Conservation (phyloP, 2,888 invertebrate species). For the Drepanosiphum platanoidis region DNA sequence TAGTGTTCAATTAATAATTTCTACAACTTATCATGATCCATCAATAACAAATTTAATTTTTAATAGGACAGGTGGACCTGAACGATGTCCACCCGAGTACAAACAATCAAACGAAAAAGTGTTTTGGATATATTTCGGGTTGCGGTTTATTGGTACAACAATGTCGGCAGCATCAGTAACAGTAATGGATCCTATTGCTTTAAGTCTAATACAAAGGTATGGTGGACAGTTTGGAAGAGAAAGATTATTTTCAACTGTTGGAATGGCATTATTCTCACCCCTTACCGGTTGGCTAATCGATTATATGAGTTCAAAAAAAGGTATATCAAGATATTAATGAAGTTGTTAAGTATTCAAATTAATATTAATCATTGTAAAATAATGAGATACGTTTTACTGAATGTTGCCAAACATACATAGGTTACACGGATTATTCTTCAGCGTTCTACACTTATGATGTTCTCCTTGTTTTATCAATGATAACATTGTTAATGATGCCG, state of each 20-base stretch:
- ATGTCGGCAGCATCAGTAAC: slow-evolving; percentile 87
- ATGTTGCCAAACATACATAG: slow-evolving; percentile 67
- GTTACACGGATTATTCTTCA: slow-evolving; percentile 86
- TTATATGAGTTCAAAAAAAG: slow-evolving; percentile 71
- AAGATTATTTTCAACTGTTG: slow-evolving; percentile 81
- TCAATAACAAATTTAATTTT: slow-evolving; percentile 9
- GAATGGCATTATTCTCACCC: slow-evolving; percentile 85
- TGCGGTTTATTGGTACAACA: slow-evolving; percentile 82
- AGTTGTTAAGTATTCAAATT: no score
- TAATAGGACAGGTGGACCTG: slow-evolving; percentile 77
- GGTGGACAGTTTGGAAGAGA: slow-evolving; percentile 85
- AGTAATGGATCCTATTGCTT: slow-evolving; percentile 87
- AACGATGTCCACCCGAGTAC: slow-evolving; percentile 82
- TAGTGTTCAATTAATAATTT: no score
- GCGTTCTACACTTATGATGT: slow-evolving; percentile 86
- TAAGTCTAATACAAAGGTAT: slow-evolving; percentile 85
- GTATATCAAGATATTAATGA: slow-evolving; percentile 71
- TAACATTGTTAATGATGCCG: slow-evolving; percentile 81
- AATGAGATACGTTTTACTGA: background rate
- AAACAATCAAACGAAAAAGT: slow-evolving; percentile 80
- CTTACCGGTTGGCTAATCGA: slow-evolving; percentile 83
- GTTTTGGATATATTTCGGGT: slow-evolving; percentile 84
- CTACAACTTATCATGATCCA: background rate
- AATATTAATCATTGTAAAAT: background rate
- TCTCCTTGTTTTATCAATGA: slow-evolving; percentile 77